Conservation (phyloP, 2,888 invertebrate species). For the Galerucella calmariensis region DNA sequence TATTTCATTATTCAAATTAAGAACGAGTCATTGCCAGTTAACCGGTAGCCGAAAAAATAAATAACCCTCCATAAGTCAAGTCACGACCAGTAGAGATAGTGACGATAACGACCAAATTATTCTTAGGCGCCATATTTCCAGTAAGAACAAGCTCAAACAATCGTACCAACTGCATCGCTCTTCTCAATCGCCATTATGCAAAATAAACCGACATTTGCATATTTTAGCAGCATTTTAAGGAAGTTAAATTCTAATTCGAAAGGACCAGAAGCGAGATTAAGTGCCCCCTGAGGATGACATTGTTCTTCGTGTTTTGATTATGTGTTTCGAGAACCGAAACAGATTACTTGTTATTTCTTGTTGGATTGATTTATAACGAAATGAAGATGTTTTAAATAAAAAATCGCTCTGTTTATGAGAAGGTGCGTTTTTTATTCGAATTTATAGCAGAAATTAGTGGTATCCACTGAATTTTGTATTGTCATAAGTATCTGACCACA, state of each 20-base stretch:
- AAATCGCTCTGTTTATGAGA: too few relatives aligned
- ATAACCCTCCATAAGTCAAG: conserved; percentile 61
- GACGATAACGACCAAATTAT: conserved; percentile 64
- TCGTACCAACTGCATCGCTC: conserved; percentile 57
- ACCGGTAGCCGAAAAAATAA: conserved; percentile 51
- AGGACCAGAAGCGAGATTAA: conserved; percentile 50
- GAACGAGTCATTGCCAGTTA: conserved; percentile 31
- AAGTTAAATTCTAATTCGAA: conserved; percentile 59
- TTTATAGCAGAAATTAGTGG: too few relatives aligned
- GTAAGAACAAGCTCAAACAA: conserved; percentile 61
- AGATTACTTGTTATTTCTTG: conserved; percentile 35
- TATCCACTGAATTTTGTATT: too few relatives aligned
- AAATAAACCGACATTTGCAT: conserved; percentile 62
- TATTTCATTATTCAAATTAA: conserved; percentile 26
- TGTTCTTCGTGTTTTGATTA: conserved; percentile 47
- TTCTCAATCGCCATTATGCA: conserved; percentile 62
- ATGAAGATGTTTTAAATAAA: neutral
- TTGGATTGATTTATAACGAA: conserved; percentile 18
- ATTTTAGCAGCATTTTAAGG: conserved; percentile 63
- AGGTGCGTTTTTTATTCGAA: neutral
- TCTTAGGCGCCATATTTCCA: conserved; percentile 48
- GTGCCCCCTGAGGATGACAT: conserved; percentile 58
- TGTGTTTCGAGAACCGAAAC: conserved; percentile 30
- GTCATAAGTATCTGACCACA: too few relatives aligned
- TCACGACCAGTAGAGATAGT: conserved; percentile 52